Evolutionary conservation across 2,888 invertebrate species (phyloP).

Genomic region (Ashinkailepas kermadecensis): DNA sequence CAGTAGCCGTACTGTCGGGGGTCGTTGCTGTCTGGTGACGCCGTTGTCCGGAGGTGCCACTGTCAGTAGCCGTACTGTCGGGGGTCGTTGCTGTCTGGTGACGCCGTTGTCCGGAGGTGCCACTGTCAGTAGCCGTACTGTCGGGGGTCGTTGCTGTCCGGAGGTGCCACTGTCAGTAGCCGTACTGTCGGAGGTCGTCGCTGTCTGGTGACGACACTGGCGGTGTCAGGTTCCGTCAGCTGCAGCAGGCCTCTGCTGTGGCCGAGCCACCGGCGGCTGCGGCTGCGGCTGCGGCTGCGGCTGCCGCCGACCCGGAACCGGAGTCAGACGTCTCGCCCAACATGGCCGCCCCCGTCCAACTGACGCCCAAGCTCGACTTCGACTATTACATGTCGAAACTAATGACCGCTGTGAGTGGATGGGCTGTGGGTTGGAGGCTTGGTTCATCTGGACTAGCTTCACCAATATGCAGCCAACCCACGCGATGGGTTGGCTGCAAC

Average conservation of each 20-base stretch:
- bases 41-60: no score
- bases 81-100: background rate
- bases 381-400: slow-evolving; percentile 15
- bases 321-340: background rate
- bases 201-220: background rate
- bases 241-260: background rate
- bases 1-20: no score
- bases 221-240: background rate
- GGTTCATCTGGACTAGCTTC: no score
- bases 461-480: no score
- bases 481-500: no score
- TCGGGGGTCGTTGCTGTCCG: background rate
- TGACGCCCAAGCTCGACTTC: background rate
- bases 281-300: background rate
- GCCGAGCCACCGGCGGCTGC: background rate
- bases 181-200: background rate
- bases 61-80: no score
- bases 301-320: background rate
- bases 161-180: background rate
- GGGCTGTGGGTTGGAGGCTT: background rate
- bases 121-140: background rate
- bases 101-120: background rate
- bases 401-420: background rate
- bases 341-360: background rate
- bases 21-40: no score